phyloP scores from a whole-genome alignment of 2,888 invertebrate species.

The Galerucella nymphaeae region DNA sequence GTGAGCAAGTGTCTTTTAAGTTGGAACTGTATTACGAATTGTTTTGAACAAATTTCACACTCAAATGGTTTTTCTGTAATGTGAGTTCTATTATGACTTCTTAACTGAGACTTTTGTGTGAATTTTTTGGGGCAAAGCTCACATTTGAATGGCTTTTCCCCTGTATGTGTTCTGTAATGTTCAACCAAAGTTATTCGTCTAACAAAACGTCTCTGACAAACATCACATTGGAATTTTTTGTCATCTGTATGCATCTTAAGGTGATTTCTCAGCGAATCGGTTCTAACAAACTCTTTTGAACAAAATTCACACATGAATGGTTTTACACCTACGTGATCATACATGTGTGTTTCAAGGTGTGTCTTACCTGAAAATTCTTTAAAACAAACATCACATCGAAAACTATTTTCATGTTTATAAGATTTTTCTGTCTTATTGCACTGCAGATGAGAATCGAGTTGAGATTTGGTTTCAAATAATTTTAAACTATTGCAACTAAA shows the following conservation, averaged over 20 bases:
- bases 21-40: constrained; percentile 1
- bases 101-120: constrained; percentile 76
- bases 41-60: constrained; percentile 11
- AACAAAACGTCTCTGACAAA: constrained; percentile 73
- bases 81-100: constrained; percentile 71
- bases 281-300: constrained; percentile 6
- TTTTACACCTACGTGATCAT: constrained; percentile 9
- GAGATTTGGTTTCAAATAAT: too few species aligned
- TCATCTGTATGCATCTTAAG: constrained; percentile 71
- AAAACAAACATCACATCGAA: constrained; percentile 10
- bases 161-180: constrained; percentile 70
- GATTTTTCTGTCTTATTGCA: not conserved
- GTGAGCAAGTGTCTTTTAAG: constrained; percentile 15
- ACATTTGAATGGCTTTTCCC: constrained; percentile 75
- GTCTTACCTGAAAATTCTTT: constrained; percentile 5
- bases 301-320: constrained; percentile 19
- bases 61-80: constrained; percentile 10
- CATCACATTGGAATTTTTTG: constrained; percentile 66
- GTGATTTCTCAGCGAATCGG: not conserved
- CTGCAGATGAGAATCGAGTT: too few species aligned
- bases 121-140: constrained; percentile 73
- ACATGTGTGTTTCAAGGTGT: constrained; percentile 1
- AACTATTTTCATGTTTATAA: not conserved
- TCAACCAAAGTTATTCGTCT: constrained; percentile 76
- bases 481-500: too few species aligned